These are phyloP conservation scores for Caenorhabditis sp. DNA, from an alignment of 2,888 invertebrate species.

Conservation along the genomic window DNA sequence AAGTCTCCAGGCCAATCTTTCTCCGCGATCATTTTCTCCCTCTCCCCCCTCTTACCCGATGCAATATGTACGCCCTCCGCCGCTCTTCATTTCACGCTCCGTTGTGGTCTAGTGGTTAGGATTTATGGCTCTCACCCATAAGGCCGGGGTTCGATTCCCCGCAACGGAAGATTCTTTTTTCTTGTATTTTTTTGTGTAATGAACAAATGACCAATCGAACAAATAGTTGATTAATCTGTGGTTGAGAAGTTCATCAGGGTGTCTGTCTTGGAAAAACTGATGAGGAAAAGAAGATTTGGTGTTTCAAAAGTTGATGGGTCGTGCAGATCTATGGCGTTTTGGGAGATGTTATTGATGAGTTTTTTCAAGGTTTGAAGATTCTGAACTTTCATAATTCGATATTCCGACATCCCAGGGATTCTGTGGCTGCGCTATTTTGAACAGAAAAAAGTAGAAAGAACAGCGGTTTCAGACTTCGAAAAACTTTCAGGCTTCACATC, in stretches of 20 bases:
- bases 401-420: too few relatives aligned
- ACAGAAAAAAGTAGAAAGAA: too few relatives aligned
- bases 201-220: background rate
- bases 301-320: background rate
- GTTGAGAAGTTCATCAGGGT: background rate
- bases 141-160: conserved; percentile 74
- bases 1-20: background rate
- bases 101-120: conserved; percentile 75
- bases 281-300: background rate
- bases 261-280: background rate
- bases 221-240: background rate
- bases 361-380: background rate
- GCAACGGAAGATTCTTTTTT: conserved; percentile 59
- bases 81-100: conserved; percentile 9
- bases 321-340: conserved; percentile 2
- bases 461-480: too few relatives aligned
- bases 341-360: background rate
- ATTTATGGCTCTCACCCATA: conserved; percentile 76
- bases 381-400: too few relatives aligned
- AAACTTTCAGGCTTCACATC: too few relatives aligned
- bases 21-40: background rate
- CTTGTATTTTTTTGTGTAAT: background rate
- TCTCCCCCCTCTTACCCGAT: background rate
- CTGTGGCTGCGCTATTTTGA: too few relatives aligned
- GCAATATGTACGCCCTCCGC: conserved; percentile 1